These are phyloP conservation scores for Sylvilagus floridanus DNA, from an alignment of 2,797 vertebrate species.

Conservation along the genomic window DNA sequence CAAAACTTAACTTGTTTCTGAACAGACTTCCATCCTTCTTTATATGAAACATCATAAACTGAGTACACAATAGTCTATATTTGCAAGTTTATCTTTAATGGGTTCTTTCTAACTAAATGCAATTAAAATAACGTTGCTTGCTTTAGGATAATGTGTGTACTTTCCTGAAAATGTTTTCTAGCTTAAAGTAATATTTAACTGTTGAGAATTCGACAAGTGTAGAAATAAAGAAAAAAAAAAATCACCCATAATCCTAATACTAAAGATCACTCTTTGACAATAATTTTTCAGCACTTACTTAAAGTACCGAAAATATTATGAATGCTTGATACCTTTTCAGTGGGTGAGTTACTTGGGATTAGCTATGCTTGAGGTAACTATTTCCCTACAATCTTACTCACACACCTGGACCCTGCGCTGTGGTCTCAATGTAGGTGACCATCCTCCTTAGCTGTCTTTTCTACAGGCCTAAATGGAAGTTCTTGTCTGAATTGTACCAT, in stretches of 20 bases:
- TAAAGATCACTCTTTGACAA: neutral
- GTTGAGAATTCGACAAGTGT: neutral
- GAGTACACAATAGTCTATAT: neutral
- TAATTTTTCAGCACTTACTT: neutral
- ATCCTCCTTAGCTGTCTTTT: neutral
- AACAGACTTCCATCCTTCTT: neutral
- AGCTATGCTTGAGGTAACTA: neutral
- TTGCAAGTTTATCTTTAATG: neutral
- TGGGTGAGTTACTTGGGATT: neutral
- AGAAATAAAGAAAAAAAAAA: neutral
- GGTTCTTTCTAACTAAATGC: neutral
- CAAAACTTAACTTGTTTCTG: neutral
- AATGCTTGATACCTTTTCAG: neutral
- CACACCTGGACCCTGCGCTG: neutral
- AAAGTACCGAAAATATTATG: neutral
- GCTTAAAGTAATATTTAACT: neutral
- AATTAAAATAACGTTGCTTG: neutral
- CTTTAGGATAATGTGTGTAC: neutral
- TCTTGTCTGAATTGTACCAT: conserved; percentile 31
- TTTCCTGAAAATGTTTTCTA: conserved; percentile 16
- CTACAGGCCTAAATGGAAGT: neutral
- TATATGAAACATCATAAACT: neutral
- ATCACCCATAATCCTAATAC: neutral
- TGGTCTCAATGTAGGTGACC: neutral
- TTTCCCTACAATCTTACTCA: neutral